Evolutionary conservation across 2,888 invertebrate species (phyloP).

Genomic region (Brenthis hecate): DNA sequence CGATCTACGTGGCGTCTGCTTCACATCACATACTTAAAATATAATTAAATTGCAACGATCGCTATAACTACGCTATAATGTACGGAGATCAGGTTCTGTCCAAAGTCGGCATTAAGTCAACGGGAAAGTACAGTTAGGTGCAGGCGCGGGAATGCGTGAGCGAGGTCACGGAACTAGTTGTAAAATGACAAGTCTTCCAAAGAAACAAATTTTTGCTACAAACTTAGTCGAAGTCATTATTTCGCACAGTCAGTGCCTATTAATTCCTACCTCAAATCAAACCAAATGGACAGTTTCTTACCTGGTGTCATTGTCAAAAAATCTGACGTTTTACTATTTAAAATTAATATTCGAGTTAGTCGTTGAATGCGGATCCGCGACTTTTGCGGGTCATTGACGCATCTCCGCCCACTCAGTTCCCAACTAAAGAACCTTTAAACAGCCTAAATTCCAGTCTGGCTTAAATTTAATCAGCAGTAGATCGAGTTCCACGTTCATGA

Average conservation of each 20-base stretch:
- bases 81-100: slow-evolving; percentile 80
- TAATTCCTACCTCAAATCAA: background rate
- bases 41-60: slow-evolving; percentile 81
- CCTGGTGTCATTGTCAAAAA: background rate
- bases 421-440: slow-evolving; percentile 54
- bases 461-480: slow-evolving; percentile 35
- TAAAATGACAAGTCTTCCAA: slow-evolving; percentile 78
- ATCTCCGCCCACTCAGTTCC: slow-evolving; percentile 73
- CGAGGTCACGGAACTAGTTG: slow-evolving; percentile 83
- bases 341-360: slow-evolving; percentile 38
- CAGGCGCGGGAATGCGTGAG: slow-evolving; percentile 82
- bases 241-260: slow-evolving; percentile 1
- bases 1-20: slow-evolving; percentile 66
- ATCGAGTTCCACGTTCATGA: slow-evolving; percentile 28
- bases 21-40: slow-evolving; percentile 73
- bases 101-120: slow-evolving; percentile 80
- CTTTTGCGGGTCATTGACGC: slow-evolving; percentile 81
- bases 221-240: slow-evolving; percentile 45
- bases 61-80: slow-evolving; percentile 71
- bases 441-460: slow-evolving; percentile 41
- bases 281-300: background rate
- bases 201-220: slow-evolving; percentile 64
- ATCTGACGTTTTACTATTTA: slow-evolving; percentile 11
- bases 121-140: slow-evolving; percentile 82
- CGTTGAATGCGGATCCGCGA: slow-evolving; percentile 77